Percentiles rank a stretch among this genome's conserved stretches.
Evolutionary conservation across 2,888 invertebrate genomes (phyloP).

Genomic region (Catocala sponsa): DNA sequence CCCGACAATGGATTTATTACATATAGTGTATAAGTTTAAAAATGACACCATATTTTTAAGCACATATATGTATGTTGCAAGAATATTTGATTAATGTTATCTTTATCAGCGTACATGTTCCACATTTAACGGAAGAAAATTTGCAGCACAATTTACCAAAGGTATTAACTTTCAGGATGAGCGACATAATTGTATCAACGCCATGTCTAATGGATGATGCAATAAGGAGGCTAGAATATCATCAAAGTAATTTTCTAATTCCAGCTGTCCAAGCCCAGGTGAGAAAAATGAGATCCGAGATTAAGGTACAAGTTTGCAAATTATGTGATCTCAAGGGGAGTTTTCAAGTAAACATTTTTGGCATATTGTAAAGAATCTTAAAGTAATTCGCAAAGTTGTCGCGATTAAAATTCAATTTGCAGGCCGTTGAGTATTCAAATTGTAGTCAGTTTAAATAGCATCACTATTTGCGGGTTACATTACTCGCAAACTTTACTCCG

Average conservation of each 20-base stretch:
- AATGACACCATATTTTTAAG: too few relatives aligned
- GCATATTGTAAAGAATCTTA: constrained; percentile 3
- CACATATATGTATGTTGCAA: too few relatives aligned
- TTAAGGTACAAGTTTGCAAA: constrained; percentile 14
- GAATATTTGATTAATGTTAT: too few relatives aligned
- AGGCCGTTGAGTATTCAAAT: constrained; percentile 26
- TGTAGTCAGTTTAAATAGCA: constrained; percentile 36
- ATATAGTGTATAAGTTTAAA: too few relatives aligned
- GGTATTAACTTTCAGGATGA: neutral
- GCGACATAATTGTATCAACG: constrained; percentile 4
- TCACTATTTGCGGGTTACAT: constrained; percentile 59
- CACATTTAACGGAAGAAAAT: too few relatives aligned
- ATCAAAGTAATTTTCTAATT: constrained; percentile 17
- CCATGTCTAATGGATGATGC: constrained; percentile 2
- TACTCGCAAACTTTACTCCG: constrained; percentile 45
- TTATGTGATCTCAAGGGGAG: constrained; percentile 1
- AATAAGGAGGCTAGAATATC: constrained; percentile 6
- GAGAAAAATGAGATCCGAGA: constrained; percentile 15
- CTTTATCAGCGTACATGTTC: too few relatives aligned
- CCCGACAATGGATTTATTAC: too few relatives aligned
- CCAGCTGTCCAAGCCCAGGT: constrained; percentile 1
- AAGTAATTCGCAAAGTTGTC: constrained; percentile 27
- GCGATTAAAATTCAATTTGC: constrained; percentile 28
- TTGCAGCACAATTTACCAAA: neutral
- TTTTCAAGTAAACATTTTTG: constrained; percentile 8